Base-by-base conservation (phyloP, 2,888 invertebrate species). In the Synergus umbraculus region DNA sequence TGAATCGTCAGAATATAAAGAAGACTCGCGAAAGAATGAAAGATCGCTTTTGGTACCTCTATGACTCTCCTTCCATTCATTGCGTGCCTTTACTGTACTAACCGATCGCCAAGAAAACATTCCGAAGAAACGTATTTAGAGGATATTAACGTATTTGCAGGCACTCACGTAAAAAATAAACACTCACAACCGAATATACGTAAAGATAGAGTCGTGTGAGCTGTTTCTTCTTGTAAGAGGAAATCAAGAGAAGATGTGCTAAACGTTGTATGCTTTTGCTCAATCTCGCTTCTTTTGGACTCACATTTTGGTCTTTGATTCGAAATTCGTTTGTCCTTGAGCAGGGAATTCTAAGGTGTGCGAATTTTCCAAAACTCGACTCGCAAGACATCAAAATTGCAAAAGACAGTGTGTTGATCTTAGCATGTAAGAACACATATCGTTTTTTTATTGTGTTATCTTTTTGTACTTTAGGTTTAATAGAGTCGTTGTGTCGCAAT, bases 391-490 rank as follows among this genome's bases (percentile, higher is more conserved):
- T 69, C 54, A 81, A 67, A 79, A 78, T 78, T 69, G 76, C 67
- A 81, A 82, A 82, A 81, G 73, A 79, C 81, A 77, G 64, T 79
- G 79, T 77, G 81, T 85, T 84, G 82, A 84, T 85, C 81, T 87
- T 86, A 87, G 85, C 86, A 82, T 82, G 79, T 87, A 87, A 88
- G 80, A 84, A 88, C 82, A 89, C 88, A 89, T 89, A 90, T 90
- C 88, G 88, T 85, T 88, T 87, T 83, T 85, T 84, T 79, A 63
- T 81, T 80, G 77, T 77, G 82, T 82, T 79, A 77, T 77, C 73
- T 77, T 79, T 79, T 80, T 78, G 78, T 81, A 78, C 64, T 78
- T 81, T 76, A 77, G 60, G 69, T 76, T 81, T 66, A 73, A 63
- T 76, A 77, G 73, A 78, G 63, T 79, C 76, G 78, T 82, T 73